Conservation (phyloP, 2,113 vertebrate genomes). For the Pundamilia nyererei region DNA sequence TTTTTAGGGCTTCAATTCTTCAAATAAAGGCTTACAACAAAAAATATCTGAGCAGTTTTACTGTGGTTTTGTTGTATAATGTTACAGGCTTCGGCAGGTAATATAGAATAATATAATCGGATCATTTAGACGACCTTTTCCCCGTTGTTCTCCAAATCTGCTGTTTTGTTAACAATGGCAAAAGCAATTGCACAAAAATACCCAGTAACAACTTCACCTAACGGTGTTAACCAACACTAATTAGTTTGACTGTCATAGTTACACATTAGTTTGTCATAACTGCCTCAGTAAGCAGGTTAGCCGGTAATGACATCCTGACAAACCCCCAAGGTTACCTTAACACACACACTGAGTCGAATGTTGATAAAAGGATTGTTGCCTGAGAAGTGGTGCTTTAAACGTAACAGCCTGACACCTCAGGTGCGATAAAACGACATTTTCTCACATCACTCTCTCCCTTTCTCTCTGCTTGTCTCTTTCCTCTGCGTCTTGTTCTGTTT, state of each 20-base stretch:
- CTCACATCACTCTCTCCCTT: conserved; percentile 69
- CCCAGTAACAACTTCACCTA: not conserved
- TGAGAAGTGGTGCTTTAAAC: not conserved
- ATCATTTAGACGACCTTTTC: not conserved
- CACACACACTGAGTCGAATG: not conserved
- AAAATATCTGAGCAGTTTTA: not conserved
- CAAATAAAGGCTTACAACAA: not conserved
- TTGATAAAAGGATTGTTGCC: not conserved
- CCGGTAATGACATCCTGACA: not conserved
- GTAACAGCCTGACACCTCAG: not conserved
- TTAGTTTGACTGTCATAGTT: not conserved
- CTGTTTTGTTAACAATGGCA: not conserved
- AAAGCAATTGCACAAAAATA: accelerated
- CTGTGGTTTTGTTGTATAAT: not conserved
- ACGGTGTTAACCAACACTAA: not conserved
- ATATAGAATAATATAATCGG: not conserved
- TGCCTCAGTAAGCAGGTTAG: not conserved
- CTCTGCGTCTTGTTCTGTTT: conserved; percentile 48
- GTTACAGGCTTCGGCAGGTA: not conserved
- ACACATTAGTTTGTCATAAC: not conserved
- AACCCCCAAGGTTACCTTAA: not conserved
- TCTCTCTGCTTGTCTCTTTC: conserved; percentile 73
- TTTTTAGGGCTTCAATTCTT: not conserved
- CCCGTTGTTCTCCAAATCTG: accelerated
- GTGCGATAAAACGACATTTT: conserved; percentile 17